Evolutionary conservation across 2,113 vertebrate species (phyloP).

Genomic region (Saimiri boliviensis): DNA sequence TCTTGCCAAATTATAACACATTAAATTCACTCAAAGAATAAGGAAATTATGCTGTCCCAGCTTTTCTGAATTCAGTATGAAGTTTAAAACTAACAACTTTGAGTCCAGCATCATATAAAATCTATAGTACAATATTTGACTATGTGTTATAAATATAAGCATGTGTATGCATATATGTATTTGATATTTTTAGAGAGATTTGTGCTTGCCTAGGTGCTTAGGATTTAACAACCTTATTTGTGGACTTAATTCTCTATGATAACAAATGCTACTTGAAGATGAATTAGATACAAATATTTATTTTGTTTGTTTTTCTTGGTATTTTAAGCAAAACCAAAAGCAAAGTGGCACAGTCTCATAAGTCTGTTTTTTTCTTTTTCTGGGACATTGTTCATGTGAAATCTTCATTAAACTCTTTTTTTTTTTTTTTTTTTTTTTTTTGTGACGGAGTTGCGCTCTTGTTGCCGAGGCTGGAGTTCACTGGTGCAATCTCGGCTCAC

Average conservation of each 20-base stretch:
- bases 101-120: background rate
- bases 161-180: background rate
- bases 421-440: no score
- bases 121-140: background rate
- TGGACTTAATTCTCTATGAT: background rate
- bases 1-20: conserved; percentile 21
- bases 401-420: conserved; percentile 36
- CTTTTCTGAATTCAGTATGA: conserved; percentile 18
- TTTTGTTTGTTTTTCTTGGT: conserved; percentile 30
- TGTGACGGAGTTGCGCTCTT: no score
- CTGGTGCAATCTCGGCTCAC: no score
- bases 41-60: background rate
- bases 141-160: background rate
- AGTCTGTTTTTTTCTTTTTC: conserved; percentile 40
- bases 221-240: background rate
- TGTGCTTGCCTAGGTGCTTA: background rate
- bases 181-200: background rate
- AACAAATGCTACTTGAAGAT: background rate
- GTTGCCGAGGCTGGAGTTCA: no score
- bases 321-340: conserved; percentile 44
- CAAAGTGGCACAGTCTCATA: conserved; percentile 47
- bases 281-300: background rate
- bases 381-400: conserved; percentile 74
- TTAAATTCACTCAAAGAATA: background rate
- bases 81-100: background rate